Conservation (phyloP, 2,113 vertebrate species). For the Oncorhynchus keta region DNA sequence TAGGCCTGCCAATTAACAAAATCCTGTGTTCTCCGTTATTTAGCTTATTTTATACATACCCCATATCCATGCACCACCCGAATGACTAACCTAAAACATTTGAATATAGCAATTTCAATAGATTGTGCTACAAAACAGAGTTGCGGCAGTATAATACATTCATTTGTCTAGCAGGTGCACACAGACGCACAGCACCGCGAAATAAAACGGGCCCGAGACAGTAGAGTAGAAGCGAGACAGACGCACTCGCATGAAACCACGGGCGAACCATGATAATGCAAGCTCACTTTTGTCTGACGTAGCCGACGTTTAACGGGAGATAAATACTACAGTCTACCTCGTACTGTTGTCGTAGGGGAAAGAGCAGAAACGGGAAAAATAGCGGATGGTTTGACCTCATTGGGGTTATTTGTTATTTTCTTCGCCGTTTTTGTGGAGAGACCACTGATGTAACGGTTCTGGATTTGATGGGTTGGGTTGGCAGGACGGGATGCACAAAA, state of each 20-base stretch:
- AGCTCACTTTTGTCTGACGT: constrained; percentile 66
- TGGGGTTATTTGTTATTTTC: constrained; percentile 18
- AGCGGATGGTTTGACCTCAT: constrained; percentile 43
- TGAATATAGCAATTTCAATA: background rate
- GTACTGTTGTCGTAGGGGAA: constrained; percentile 4
- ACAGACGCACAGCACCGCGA: background rate
- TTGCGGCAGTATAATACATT: background rate
- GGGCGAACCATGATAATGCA: constrained; percentile 64
- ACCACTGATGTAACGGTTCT: constrained; percentile 16
- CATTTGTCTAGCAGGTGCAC: background rate
- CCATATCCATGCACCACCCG: no score
- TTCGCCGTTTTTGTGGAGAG: constrained; percentile 24
- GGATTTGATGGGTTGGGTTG: constrained; percentile 25
- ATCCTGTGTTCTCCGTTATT: no score
- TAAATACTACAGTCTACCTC: constrained; percentile 53
- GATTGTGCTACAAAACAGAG: background rate
- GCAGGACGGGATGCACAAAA: constrained; percentile 63
- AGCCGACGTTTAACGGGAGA: constrained; percentile 43
- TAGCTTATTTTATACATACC: no score
- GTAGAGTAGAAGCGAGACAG: background rate
- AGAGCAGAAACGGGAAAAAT: constrained; percentile 14
- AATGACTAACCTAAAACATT: background rate
- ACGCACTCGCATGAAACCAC: constrained; percentile 28
- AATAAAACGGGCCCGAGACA: background rate
- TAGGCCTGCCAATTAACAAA: no score